Conservation (phyloP, 2,888 invertebrate species). For the Danaus chrysippus region DNA sequence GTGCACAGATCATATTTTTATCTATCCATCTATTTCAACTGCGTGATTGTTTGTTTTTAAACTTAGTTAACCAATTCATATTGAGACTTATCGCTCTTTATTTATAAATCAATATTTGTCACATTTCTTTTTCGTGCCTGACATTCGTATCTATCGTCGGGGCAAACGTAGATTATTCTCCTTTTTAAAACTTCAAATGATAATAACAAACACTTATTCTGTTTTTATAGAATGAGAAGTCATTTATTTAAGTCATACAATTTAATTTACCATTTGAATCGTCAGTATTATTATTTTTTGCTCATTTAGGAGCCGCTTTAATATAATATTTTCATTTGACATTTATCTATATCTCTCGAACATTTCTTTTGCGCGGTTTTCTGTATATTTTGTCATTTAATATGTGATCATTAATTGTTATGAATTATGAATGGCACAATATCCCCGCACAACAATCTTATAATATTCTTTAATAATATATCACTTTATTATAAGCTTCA, state of each 20-base stretch:
- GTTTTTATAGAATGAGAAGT: not conserved
- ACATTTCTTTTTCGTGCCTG: too few relatives aligned
- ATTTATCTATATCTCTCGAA: too few relatives aligned
- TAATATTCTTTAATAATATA: constrained; percentile 3
- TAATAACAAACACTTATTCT: not conserved
- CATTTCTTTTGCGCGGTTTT: not conserved
- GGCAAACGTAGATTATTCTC: too few relatives aligned
- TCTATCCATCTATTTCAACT: too few relatives aligned
- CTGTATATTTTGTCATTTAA: constrained; percentile 1
- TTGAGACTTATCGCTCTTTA: too few relatives aligned
- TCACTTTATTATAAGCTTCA: constrained; percentile 3
- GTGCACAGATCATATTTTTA: not conserved
- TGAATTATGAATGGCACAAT: constrained; percentile 8
- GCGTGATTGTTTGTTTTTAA: too few relatives aligned
- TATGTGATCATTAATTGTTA: not conserved
- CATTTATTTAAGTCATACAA: not conserved
- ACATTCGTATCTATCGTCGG: too few relatives aligned
- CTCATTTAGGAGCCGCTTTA: constrained; percentile 2
- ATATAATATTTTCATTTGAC: not conserved
- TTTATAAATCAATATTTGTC: too few relatives aligned
- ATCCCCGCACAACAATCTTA: constrained; percentile 12
- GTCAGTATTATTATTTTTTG: constrained; percentile 7
- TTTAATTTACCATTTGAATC: not conserved
- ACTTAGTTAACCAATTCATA: too few relatives aligned
- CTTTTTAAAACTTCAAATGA: not conserved